Evolutionary conservation across 1,140 invertebrate species (phyloP), one percentile per base, ranked within the genome.

Genomic region (Tribolium madens): DNA sequence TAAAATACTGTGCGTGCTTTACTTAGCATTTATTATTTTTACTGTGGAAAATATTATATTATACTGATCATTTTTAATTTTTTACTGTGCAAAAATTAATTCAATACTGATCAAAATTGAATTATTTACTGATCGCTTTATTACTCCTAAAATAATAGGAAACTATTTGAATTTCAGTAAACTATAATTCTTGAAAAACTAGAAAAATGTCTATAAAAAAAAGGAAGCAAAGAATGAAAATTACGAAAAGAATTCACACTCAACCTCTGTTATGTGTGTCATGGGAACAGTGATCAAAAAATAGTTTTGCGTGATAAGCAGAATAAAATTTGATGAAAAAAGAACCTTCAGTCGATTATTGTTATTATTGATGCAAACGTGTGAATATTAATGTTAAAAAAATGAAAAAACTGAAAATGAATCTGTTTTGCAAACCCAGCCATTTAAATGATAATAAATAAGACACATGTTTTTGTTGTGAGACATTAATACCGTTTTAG

Each of bases 241-340:
- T 42, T 9, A 42, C 9, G 36, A 42, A 42, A 42, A n/a, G 0
- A 42, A 9, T 42, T 9, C 6, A n/a, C 0, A 42, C 7, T 57
- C 9, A 57, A 57, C 52, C 52, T 57, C 52, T 21, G 17, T 26
- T 18, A 57, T 18, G 52, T 57, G 4, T 57, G 52, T 57, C 52
- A 57, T 57, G 52, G 52, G 14, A 15, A 52, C 15, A 3, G 14
- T 52, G 12, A 52, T 13, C 14, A 42, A 42, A 42, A 42, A 42
- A 42, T 42, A 42, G 36, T 10, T 42, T 42, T 9, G 36, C 36
- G 36, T 42, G 36, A 42, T 42, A 42, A 42, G n/a, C 9, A 3
- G 9, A 42, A 42, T 42, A 42, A 42, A 42, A 42, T 42, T 10
- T 42, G 7, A 42, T 42, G 21, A 42, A 42, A 42, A 42, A 42